These are phyloP conservation scores for Drosophila saltans DNA, from an alignment of 1,140 invertebrate genomes.

Conservation along the genomic window DNA sequence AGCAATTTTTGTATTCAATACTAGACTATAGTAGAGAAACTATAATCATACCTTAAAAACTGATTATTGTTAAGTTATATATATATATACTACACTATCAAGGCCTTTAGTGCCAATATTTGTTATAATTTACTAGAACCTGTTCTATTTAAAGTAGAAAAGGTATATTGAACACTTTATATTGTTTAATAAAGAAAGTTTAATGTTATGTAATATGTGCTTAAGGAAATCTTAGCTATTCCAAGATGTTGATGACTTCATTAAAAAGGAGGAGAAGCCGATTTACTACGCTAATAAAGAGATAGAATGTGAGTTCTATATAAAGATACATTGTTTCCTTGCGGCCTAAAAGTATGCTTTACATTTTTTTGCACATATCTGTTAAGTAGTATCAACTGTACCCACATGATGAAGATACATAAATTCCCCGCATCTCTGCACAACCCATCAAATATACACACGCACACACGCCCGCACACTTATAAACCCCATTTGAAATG, in stretches of 20 bases:
- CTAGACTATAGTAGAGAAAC: no score
- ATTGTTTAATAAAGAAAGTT: no score
- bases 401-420: constrained; percentile 16
- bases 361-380: not conserved
- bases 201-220: no score
- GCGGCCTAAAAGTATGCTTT: constrained; percentile 1
- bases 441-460: constrained; percentile 2
- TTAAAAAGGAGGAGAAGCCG: not conserved
- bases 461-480: constrained; percentile 33
- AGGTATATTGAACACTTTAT: no score
- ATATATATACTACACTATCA: no score
- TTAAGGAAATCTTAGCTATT: not conserved
- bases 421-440: constrained; percentile 24
- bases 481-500: constrained; percentile 77
- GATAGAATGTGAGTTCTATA: not conserved
- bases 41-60: no score
- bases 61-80: no score
- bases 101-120: no score
- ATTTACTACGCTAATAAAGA: not conserved
- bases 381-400: constrained; percentile 27
- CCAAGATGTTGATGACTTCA: not conserved
- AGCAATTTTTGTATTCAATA: no score
- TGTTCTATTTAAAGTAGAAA: no score
- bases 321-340: not conserved
- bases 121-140: no score